A percentile compares a stretch with the other conserved stretches of the same genome.
phyloP scores from a whole-genome alignment of 2,113 vertebrate species.

The Festucalex cinctus region DNA sequence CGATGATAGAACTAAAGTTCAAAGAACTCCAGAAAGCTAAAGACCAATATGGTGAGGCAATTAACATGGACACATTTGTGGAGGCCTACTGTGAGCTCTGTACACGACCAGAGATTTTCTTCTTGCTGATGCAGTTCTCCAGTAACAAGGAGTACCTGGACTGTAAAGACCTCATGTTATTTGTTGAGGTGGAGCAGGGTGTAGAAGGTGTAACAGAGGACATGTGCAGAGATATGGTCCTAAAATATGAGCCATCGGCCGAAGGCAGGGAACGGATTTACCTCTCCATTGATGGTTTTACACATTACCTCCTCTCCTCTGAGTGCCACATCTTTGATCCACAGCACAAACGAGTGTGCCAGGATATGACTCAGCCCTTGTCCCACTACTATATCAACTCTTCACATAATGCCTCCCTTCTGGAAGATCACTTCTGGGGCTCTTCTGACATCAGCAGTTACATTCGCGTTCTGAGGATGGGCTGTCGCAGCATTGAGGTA shows the following conservation, averaged over 20 bases:
- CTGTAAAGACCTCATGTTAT: slow-evolving; percentile 86
- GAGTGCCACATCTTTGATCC: slow-evolving; percentile 92
- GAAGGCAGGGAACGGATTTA: slow-evolving; percentile 83
- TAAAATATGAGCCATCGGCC: slow-evolving; percentile 85
- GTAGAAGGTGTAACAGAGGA: slow-evolving; percentile 86
- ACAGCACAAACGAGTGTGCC: slow-evolving; percentile 86
- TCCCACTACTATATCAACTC: slow-evolving; percentile 94
- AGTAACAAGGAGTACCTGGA: slow-evolving; percentile 92
- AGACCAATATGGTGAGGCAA: slow-evolving; percentile 74
- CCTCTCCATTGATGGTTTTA: slow-evolving; percentile 87
- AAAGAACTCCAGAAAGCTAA: slow-evolving; percentile 87
- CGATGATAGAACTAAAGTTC: slow-evolving; percentile 86
- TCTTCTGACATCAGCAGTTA: slow-evolving; percentile 84
- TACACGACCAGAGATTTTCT: slow-evolving; percentile 89
- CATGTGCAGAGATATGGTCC: slow-evolving; percentile 82
- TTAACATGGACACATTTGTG: slow-evolving; percentile 81
- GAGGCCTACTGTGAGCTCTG: slow-evolving; percentile 88
- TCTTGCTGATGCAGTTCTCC: slow-evolving; percentile 89
- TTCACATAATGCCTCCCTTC: slow-evolving; percentile 84
- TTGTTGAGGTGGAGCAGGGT: slow-evolving; percentile 89
- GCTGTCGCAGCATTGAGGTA: slow-evolving; percentile 87
- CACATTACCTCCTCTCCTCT: slow-evolving; percentile 87
- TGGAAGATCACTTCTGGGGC: slow-evolving; percentile 89
- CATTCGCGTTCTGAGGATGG: slow-evolving; percentile 81
- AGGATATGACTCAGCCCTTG: slow-evolving; percentile 88